Conservation (phyloP, 2,113 vertebrate species). For the Brachirus orientalis region DNA sequence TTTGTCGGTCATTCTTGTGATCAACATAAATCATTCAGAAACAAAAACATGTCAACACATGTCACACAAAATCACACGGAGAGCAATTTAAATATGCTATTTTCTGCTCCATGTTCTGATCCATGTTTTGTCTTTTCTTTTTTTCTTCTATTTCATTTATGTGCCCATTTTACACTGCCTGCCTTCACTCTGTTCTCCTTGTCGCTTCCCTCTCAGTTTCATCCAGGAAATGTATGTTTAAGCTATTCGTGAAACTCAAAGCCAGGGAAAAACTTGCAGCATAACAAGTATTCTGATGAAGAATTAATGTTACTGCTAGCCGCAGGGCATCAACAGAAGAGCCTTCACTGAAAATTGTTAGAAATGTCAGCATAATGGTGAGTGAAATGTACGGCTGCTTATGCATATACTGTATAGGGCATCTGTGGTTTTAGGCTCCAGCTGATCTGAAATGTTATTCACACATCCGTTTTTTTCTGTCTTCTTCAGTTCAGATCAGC, state of each 20-base stretch:
- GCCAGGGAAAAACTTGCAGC: constrained; percentile 30
- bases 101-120: background rate
- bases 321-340: constrained; percentile 31
- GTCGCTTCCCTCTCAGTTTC: constrained; percentile 8
- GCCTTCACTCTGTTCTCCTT: background rate
- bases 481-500: background rate
- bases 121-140: background rate
- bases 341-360: constrained; percentile 50
- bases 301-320: constrained; percentile 42
- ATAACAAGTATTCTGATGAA: constrained; percentile 51
- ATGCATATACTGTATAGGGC: background rate
- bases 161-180: background rate
- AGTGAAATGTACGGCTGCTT: constrained; percentile 7
- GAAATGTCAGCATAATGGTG: constrained; percentile 33
- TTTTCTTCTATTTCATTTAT: background rate
- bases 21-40: constrained; percentile 15
- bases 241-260: constrained; percentile 25
- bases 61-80: background rate
- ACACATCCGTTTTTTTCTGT: background rate
- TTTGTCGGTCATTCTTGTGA: background rate
- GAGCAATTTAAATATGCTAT: background rate
- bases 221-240: constrained; percentile 35
- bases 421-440: constrained; percentile 4
- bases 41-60: constrained; percentile 11
- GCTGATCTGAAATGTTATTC: background rate